These are phyloP conservation scores for Ophion costatus DNA, from an alignment of 2,888 invertebrate genomes.

Conservation along the genomic window DNA sequence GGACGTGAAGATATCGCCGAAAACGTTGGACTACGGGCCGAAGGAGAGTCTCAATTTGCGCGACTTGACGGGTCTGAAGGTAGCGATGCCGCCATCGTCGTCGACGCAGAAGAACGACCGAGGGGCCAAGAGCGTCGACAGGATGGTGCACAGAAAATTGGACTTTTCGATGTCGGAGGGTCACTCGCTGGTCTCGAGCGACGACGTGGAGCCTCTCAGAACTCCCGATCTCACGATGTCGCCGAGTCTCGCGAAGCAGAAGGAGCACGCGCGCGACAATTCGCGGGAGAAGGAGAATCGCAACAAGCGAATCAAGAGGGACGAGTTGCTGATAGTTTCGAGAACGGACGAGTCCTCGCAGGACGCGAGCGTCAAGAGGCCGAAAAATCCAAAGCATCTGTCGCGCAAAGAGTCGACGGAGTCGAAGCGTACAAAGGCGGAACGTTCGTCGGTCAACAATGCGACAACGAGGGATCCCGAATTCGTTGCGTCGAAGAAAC, in stretches of 20 bases:
- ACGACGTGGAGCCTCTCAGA: slow-evolving; percentile 79
- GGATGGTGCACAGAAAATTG: slow-evolving; percentile 78
- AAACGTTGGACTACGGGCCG: slow-evolving; percentile 77
- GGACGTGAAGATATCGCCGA: slow-evolving; percentile 81
- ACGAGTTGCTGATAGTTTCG: slow-evolving; percentile 71
- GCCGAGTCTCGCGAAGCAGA: slow-evolving; percentile 77
- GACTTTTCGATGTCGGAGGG: slow-evolving; percentile 79
- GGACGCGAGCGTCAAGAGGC: slow-evolving; percentile 70
- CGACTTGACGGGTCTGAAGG: slow-evolving; percentile 73
- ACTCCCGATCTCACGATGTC: slow-evolving; percentile 78
- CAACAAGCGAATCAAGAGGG: slow-evolving; percentile 79
- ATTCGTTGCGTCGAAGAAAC: slow-evolving; percentile 69
- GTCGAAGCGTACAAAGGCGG: slow-evolving; percentile 60
- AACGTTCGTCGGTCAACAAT: slow-evolving; percentile 31
- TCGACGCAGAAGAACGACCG: slow-evolving; percentile 71
- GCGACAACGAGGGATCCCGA: slow-evolving; percentile 64
- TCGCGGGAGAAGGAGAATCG: slow-evolving; percentile 81
- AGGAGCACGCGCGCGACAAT: slow-evolving; percentile 77
- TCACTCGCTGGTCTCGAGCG: slow-evolving; percentile 76
- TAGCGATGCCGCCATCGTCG: slow-evolving; percentile 43
- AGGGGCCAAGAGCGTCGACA: slow-evolving; percentile 74
- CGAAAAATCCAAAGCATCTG: slow-evolving; percentile 75
- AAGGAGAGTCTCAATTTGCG: slow-evolving; percentile 75
- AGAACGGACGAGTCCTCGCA: slow-evolving; percentile 71
- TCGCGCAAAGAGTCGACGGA: slow-evolving; percentile 77